phyloP scores from a whole-genome alignment of 2,888 invertebrate species.

The Yponomeuta malinellus region DNA sequence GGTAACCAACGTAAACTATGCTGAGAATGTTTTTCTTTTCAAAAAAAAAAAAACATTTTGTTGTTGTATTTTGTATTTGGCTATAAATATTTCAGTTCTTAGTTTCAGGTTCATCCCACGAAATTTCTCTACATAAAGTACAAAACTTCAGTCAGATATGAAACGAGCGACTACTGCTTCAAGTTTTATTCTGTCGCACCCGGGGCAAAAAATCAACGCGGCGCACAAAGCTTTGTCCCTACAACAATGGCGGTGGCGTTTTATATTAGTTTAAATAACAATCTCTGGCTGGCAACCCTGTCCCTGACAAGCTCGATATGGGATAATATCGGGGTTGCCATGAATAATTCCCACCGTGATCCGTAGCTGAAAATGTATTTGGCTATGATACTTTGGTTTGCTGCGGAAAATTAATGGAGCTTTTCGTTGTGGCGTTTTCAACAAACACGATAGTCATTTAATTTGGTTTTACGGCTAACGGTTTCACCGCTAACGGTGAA shows the following conservation, averaged over 20 bases:
- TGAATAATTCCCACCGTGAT: neutral
- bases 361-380: neutral
- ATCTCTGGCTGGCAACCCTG: neutral
- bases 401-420: neutral
- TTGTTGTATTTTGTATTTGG: no score
- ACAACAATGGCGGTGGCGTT: neutral
- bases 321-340: neutral
- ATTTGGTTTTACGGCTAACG: no score
- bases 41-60: no score
- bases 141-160: no score
- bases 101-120: no score
- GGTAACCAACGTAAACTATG: no score
- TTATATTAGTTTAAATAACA: conserved; percentile 2
- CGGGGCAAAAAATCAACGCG: neutral
- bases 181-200: neutral
- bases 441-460: no score
- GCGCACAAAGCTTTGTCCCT: neutral
- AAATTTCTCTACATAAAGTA: no score
- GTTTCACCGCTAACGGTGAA: no score
- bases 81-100: no score
- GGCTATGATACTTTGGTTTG: neutral
- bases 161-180: neutral
- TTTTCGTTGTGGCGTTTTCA: no score
- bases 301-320: neutral
- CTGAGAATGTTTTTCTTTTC: no score